Percentiles rank a stretch among this genome's conserved stretches.
These are phyloP conservation scores for Sebastes baramenuke DNA, from an alignment of 2,797 vertebrate genomes.

Conservation along the genomic window DNA sequence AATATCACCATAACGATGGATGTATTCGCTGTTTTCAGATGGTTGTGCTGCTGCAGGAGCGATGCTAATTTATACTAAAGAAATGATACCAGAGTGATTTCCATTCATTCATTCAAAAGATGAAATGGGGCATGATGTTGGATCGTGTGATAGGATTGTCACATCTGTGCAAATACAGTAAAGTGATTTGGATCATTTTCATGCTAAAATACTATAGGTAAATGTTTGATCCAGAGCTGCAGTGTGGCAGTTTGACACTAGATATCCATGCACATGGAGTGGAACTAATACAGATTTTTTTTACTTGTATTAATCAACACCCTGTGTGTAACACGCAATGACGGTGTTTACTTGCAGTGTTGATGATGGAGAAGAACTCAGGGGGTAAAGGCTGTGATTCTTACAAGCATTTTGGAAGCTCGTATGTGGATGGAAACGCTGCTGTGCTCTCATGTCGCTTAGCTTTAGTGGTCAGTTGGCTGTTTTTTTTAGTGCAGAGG, in stretches of 20 bases:
- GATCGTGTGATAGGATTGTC: background rate
- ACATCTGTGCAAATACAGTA: conserved; percentile 1
- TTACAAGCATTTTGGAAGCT: conserved; percentile 1
- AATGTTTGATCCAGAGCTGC: background rate
- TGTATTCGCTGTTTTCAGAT: conserved; percentile 16
- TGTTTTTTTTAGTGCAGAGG: conserved; percentile 24
- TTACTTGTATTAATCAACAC: background rate
- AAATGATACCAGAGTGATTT: background rate
- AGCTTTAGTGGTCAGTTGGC: conserved; percentile 31
- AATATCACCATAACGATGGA: conserved; percentile 41
- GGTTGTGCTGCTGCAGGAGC: conserved; percentile 18
- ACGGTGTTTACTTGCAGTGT: conserved; percentile 14
- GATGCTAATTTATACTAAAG: background rate
- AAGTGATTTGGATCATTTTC: conserved; percentile 1
- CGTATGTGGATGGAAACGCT: conserved; percentile 24
- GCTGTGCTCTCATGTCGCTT: conserved; percentile 23
- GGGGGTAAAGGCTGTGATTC: background rate
- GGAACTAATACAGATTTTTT: background rate
- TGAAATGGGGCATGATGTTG: background rate
- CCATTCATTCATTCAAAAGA: conserved; percentile 3
- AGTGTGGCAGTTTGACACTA: background rate
- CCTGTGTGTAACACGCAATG: background rate
- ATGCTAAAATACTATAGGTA: background rate
- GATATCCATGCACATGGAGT: background rate
- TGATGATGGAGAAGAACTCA: conserved; percentile 14